These are phyloP conservation scores for Caranx melampygus DNA, from an alignment of 2,113 vertebrate genomes.

Conservation along the genomic window DNA sequence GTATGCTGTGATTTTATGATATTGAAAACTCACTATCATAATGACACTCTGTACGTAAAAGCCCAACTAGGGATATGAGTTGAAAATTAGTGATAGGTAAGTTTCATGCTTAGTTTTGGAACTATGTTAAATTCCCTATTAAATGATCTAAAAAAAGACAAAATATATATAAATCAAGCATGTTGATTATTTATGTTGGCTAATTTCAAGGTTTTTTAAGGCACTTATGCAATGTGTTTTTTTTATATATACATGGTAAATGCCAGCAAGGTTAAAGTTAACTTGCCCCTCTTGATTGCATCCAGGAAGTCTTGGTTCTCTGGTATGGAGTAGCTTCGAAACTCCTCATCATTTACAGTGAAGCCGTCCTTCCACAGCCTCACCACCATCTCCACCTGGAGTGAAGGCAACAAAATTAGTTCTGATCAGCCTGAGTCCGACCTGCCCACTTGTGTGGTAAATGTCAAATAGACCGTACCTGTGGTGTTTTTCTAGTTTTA, in stretches of 20 bases:
- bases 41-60: too few species aligned
- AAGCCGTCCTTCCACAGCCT: slow-evolving; percentile 98
- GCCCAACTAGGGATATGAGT: too few species aligned
- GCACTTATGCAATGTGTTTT: neutral
- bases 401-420: neutral
- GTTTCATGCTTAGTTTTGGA: too few species aligned
- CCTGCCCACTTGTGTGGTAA: neutral
- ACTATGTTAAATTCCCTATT: too few species aligned
- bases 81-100: too few species aligned
- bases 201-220: too few species aligned
- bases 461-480: neutral
- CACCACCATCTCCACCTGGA: slow-evolving; percentile 92
- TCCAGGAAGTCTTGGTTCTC: slow-evolving; percentile 94
- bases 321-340: slow-evolving; percentile 88
- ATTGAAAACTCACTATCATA: too few species aligned
- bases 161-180: too few species aligned
- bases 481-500: too few species aligned
- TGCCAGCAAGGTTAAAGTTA: neutral
- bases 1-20: too few species aligned
- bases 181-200: too few species aligned
- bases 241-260: neutral
- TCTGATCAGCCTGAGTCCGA: neutral
- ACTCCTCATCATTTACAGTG: slow-evolving; percentile 91
- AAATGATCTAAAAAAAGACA: too few species aligned
- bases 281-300: slow-evolving; percentile 91